These are phyloP conservation scores for Sebastes reedi DNA, from an alignment of 2,797 vertebrate genomes.

Conservation along the genomic window DNA sequence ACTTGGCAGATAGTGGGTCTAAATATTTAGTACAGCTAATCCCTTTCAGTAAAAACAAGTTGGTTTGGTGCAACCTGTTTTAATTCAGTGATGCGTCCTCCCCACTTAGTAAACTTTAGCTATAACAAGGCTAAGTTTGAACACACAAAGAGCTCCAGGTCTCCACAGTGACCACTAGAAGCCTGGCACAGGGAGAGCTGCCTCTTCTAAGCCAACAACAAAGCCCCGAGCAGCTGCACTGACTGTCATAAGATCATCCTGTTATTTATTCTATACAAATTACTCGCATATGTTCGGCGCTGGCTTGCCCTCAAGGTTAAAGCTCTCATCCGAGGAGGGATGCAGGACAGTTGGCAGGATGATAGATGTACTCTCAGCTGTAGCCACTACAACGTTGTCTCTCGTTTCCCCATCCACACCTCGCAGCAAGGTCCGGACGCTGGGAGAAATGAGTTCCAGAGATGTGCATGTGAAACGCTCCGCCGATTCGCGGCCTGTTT, in stretches of 20 bases:
- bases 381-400: conserved; percentile 51
- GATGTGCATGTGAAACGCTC: conserved; percentile 15
- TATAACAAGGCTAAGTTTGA: conserved; percentile 19
- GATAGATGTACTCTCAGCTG: conserved; percentile 64
- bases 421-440: conserved; percentile 49
- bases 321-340: conserved; percentile 47
- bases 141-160: conserved; percentile 20
- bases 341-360: conserved; percentile 54
- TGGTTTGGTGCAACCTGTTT: background rate
- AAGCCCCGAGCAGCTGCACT: conserved; percentile 68
- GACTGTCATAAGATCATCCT: conserved; percentile 73
- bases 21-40: background rate
- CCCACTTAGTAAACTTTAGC: background rate
- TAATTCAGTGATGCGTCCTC: background rate
- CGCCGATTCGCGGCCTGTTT: conserved; percentile 49
- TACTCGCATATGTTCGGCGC: conserved; percentile 74
- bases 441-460: conserved; percentile 76
- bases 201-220: conserved; percentile 58
- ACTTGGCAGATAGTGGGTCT: background rate
- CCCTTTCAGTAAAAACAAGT: background rate
- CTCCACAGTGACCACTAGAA: conserved; percentile 45
- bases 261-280: conserved; percentile 81
- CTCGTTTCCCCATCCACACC: conserved; percentile 65
- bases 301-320: conserved; percentile 71
- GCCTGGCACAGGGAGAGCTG: conserved; percentile 49